Evolutionary conservation across 2,113 vertebrate species (phyloP), one percentile per base, ranked within the genome.

Genomic region (Helogale parvula): DNA sequence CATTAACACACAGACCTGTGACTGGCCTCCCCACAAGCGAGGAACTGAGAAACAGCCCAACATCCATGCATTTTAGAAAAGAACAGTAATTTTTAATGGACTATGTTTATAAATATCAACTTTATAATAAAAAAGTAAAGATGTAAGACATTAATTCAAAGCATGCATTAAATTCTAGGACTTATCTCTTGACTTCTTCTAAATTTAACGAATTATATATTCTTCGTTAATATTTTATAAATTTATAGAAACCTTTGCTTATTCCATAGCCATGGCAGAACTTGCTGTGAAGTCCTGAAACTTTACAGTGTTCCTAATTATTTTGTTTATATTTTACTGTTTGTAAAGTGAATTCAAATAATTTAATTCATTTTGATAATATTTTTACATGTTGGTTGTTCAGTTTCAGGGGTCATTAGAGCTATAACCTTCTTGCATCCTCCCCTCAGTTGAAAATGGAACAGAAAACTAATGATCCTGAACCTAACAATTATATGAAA

Each of bases 291-390:
- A 35, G 15, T 80, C 50, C n/a, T 89, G 63, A 80, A 60, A 29
- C 0, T 68, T 68, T 86, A 81, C 14, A 63, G 68, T 94, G 45
- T 80, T 87, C 17, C 54, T 63, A 90, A 33, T 31, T 76, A 8
- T 80, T 93, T 89, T 69, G 1, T 27, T 76, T 88, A 29, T 63
- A 27, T 47, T 72, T 93, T 87, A 3, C 50, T 63, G n/a, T 47
- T 83, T 88, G 33, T 72, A 47, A 95, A n/a, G 15, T 66, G 3
- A 12, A 71, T 65, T 88, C 19, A 95, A 52, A 74, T 79, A 84
- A 45, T 7, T 93, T 66, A 84, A 84, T 74, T 90, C 19, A 71
- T 95, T 96, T 72, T 83, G 16, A 80, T 91, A 71, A 29, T 65
- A 16, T 79, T 87, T 90, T 35, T 45, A 50, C 45, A 27, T 41